Evolutionary conservation across 2,888 invertebrate species (phyloP).

Genomic region (Bellardia pandia): DNA sequence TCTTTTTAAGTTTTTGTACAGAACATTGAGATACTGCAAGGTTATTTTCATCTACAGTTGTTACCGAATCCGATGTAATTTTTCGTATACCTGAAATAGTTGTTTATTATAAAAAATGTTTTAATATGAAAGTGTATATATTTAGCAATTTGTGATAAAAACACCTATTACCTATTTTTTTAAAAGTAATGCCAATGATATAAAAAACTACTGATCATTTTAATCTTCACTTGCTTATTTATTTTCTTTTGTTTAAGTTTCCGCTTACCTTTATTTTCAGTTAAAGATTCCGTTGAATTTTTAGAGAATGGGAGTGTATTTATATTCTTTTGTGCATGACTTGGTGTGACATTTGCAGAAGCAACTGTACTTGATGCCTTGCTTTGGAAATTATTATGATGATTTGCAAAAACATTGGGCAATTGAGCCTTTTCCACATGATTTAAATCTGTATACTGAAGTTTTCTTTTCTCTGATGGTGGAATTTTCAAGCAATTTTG

Average conservation of each 20-base stretch:
- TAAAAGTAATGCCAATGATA: no score
- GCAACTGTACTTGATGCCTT: conserved; percentile 31
- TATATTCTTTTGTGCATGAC: conserved; percentile 33
- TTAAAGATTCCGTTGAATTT: conserved; percentile 61
- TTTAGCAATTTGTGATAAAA: no score
- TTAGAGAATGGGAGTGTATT: conserved; percentile 52
- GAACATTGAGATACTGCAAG: conserved; percentile 76
- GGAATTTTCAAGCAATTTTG: conserved; percentile 82
- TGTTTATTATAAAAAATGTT: conserved; percentile 18
- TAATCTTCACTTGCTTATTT: no score
- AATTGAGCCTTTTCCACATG: conserved; percentile 80
- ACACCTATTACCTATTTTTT: no score
- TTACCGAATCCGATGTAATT: conserved; percentile 28
- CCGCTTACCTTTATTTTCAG: conserved; percentile 69
- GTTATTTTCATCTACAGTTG: conserved; percentile 28
- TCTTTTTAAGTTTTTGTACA: conserved; percentile 76
- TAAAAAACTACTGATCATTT: no score
- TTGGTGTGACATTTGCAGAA: conserved; percentile 22
- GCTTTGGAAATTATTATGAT: not conserved
- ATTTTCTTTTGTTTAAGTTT: no score
- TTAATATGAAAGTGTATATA: no score
- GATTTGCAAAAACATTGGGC: conserved; percentile 73
- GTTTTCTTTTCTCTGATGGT: conserved; percentile 80
- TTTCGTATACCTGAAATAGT: conserved; percentile 59
- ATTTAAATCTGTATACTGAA: conserved; percentile 79